Base-by-base conservation (phyloP, 1,140 invertebrate genomes). In the Diorhabda sublineata region DNA sequence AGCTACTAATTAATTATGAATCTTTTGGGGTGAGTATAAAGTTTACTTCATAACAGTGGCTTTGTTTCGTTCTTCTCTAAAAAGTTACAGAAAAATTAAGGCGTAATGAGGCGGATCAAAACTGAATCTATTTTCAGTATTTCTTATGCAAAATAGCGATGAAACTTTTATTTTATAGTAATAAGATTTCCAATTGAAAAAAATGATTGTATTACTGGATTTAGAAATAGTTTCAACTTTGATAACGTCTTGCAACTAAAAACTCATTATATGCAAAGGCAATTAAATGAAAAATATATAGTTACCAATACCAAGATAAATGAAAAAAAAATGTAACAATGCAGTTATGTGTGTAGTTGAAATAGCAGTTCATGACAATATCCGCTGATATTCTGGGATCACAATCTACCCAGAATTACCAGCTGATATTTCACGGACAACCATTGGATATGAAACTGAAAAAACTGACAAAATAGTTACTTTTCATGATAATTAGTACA, bases 381-480 rank as follows among this genome's bases (percentile, higher is more conserved):
- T 88, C 91, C 92, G 87, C 87, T 86, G 88, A 89, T 90, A 93
- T 87, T 86, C 91, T 92, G 91, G 86, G 87, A 81, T 78, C 78
- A 78, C 81, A 6, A 78, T 84, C 81, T 80, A 85, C 91, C 92
- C 93, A 95, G 92, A 93, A 95, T 95, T 96, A 95, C 92, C 91
- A 94, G 92, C 92, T 96, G 93, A 95, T 96, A 96, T 95, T 95
- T 92, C 87, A 89, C 86, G 85, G 87, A 86, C 77, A 82, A 68
- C 75, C 72, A 70, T 66, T 63, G 60, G 9, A 43, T 61, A 69
- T 68, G 61, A 68, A 61, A 67, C 65, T 67, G 65, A 67, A 67
- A 66, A 26, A 42, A 11, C 42, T 61, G 26, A 61, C 42, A 41
- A 41, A 52, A 61, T 5, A 41, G 59, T 61, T 61, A 61, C 26